These are phyloP conservation scores for Drosophila varians DNA, from an alignment of 1,140 invertebrate genomes.

Conservation along the genomic window DNA sequence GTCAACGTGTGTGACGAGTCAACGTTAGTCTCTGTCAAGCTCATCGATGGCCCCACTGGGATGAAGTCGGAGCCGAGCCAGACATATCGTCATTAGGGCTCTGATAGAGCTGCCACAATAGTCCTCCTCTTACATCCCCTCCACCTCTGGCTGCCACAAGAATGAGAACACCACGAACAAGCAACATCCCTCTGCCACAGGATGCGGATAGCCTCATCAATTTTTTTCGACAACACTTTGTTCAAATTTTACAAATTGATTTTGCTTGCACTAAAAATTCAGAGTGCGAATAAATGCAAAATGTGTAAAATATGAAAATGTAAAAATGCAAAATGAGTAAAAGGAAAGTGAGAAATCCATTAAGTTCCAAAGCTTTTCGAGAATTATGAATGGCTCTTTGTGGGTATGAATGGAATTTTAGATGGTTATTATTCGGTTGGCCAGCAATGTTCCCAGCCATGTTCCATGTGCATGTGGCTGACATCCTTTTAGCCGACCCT, in stretches of 20 bases:
- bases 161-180: conserved; percentile 24
- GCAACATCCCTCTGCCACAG: not conserved
- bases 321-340: not conserved
- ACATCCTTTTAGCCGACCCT: conserved; percentile 37
- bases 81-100: conserved; percentile 28
- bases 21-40: conserved; percentile 72
- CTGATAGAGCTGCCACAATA: conserved; percentile 14
- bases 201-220: conserved; percentile 18
- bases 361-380: conserved; percentile 17
- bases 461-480: conserved; percentile 9
- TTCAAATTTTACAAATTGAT: conserved; percentile 41
- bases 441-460: conserved; percentile 22
- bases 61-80: conserved; percentile 17
- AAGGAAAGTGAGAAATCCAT: conserved; percentile 11
- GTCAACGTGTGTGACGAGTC: conserved; percentile 78
- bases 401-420: conserved; percentile 10
- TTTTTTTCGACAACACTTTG: conserved; percentile 19
- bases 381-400: conserved; percentile 36
- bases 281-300: not conserved
- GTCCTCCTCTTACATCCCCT: too few relatives aligned
- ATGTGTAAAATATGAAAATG: too few relatives aligned
- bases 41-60: conserved; percentile 26
- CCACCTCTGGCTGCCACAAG: conserved; percentile 6
- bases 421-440: conserved; percentile 22
- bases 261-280: conserved; percentile 22